These are phyloP conservation scores for Gila orcuttii DNA, from an alignment of 2,113 vertebrate genomes.

Conservation along the genomic window DNA sequence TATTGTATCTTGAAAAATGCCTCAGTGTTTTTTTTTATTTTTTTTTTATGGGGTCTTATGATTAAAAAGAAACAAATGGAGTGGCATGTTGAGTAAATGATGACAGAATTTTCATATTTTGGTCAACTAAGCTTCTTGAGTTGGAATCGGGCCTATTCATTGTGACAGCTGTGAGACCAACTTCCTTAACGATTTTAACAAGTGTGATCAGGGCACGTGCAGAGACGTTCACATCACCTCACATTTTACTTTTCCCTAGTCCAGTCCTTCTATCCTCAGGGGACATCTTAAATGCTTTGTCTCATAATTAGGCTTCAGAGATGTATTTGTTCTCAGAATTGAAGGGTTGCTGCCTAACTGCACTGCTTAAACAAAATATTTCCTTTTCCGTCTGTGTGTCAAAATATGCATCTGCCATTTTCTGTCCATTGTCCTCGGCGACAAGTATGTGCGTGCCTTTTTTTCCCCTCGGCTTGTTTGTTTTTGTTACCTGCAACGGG, in stretches of 20 bases:
- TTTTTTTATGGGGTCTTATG: background rate
- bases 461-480: conserved; percentile 58
- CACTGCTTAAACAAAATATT: conserved; percentile 69
- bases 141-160: conserved; percentile 8
- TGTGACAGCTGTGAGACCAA: conserved; percentile 66
- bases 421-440: conserved; percentile 70
- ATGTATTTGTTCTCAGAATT: conserved; percentile 71
- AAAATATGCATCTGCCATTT: conserved; percentile 71
- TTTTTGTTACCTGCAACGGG: conserved; percentile 63
- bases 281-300: conserved; percentile 71
- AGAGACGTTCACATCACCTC: background rate
- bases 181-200: conserved; percentile 72
- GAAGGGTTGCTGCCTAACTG: conserved; percentile 70
- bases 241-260: conserved; percentile 1
- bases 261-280: conserved; percentile 62
- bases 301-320: conserved; percentile 70
- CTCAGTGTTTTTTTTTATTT: background rate
- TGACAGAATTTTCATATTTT: background rate
- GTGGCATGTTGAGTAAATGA: background rate
- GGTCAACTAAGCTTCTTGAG: too few species aligned
- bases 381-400: conserved; percentile 68
- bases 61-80: background rate
- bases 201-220: conserved; percentile 28
- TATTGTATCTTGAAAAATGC: too few species aligned
- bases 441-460: conserved; percentile 48